Evolutionary conservation across 2,888 invertebrate species (phyloP).

Genomic region (Bursaphelenchus okinawaensis): DNA sequence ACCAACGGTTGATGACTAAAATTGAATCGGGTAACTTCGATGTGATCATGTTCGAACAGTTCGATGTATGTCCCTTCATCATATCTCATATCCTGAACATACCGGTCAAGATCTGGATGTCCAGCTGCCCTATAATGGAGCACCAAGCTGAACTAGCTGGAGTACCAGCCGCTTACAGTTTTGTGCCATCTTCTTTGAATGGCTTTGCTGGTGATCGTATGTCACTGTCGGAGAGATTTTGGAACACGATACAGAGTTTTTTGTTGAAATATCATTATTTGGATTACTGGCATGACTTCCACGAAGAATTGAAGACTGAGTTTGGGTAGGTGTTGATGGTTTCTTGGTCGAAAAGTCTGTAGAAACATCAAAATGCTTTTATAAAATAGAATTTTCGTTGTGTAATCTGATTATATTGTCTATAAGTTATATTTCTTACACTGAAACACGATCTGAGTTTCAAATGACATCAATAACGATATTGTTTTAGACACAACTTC

Average conservation of each 20-base stretch:
- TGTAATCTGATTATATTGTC: neutral
- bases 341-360: neutral
- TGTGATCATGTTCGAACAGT: slow-evolving; percentile 21
- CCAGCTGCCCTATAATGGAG: slow-evolving; percentile 23
- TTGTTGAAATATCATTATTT: neutral
- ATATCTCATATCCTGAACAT: slow-evolving; percentile 33
- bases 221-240: slow-evolving; percentile 14
- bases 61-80: slow-evolving; percentile 20
- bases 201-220: slow-evolving; percentile 14
- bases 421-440: no score
- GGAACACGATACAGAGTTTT: slow-evolving; percentile 10
- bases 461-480: neutral
- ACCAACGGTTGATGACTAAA: slow-evolving; percentile 7
- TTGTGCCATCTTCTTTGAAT: slow-evolving; percentile 15
- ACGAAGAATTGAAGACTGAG: slow-evolving; percentile 9
- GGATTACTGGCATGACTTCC: neutral
- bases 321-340: slow-evolving; percentile 7
- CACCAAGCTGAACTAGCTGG: slow-evolving; percentile 18
- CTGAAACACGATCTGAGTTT: no score
- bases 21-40: slow-evolving; percentile 18
- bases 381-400: neutral
- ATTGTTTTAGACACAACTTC: slow-evolving; percentile 24
- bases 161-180: slow-evolving; percentile 19
- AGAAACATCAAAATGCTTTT: neutral
- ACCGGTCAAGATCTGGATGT: slow-evolving; percentile 35